Conservation (phyloP, 2,113 vertebrate genomes). For the Cathartes aura region DNA sequence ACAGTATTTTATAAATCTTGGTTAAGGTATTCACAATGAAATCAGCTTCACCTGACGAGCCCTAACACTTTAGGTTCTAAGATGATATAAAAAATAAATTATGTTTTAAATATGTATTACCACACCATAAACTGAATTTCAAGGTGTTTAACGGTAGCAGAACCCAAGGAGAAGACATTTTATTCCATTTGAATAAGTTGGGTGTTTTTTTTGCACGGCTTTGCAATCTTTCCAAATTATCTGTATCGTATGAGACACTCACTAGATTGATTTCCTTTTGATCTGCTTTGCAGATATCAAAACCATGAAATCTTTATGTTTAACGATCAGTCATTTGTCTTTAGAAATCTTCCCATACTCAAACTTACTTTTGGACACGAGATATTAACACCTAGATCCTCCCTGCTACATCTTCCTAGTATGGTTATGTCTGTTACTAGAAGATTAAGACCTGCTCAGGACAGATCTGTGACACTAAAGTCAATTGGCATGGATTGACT, state of each 20-base stretch:
- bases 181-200: background rate
- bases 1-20: background rate
- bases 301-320: background rate
- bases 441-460: background rate
- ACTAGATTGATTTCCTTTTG: background rate
- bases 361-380: background rate
- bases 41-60: background rate
- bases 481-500: background rate
- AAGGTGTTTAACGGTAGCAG: background rate
- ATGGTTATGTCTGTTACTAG: background rate
- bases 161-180: background rate
- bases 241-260: background rate
- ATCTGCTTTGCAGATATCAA: background rate
- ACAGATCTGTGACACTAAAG: background rate
- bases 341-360: background rate
- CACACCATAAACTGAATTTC: background rate
- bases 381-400: background rate
- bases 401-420: background rate
- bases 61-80: background rate
- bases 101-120: background rate
- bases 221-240: background rate
- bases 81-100: background rate
- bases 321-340: background rate
- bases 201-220: accelerated
- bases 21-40: background rate